A percentile compares a stretch with the other conserved stretches of the same genome.
Conservation (phyloP, 2,888 invertebrate species). For the Epistrophella euchroma region DNA sequence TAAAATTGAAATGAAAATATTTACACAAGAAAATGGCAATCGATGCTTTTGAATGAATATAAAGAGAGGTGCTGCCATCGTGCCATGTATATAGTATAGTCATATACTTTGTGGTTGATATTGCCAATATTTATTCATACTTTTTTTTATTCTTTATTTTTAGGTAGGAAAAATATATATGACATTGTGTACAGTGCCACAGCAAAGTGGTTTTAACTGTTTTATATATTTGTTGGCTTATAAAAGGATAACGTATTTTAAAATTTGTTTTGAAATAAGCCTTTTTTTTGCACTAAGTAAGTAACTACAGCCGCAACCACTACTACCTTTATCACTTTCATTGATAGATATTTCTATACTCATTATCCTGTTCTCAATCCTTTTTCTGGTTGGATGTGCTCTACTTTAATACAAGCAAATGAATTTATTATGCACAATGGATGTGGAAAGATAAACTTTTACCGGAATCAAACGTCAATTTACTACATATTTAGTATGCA, state of each 20-base stretch:
- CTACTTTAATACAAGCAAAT: conserved; percentile 35
- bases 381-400: conserved; percentile 13
- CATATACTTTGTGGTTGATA: conserved; percentile 20
- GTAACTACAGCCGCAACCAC: neutral
- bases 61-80: conserved; percentile 16
- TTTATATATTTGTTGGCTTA: conserved; percentile 14
- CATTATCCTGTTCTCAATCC: conserved; percentile 54
- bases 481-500: neutral
- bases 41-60: conserved; percentile 24
- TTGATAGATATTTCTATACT: conserved; percentile 45
- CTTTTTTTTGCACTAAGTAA: neutral
- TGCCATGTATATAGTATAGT: neutral
- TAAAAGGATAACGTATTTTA: conserved; percentile 38
- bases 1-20: conserved; percentile 72
- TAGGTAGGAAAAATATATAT: neutral
- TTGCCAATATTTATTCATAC: conserved; percentile 39
- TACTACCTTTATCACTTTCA: conserved; percentile 54
- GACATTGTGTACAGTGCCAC: neutral
- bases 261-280: conserved; percentile 29
- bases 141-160: neutral
- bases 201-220: conserved; percentile 31
- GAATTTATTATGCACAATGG: conserved; percentile 23
- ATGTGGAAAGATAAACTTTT: conserved; percentile 52
- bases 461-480: conserved; percentile 63
- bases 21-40: conserved; percentile 52